A percentile compares a stretch with the other conserved stretches of the same genome.
Conservation (phyloP, 2,888 invertebrate species). For the Geotrupes spiniger region DNA sequence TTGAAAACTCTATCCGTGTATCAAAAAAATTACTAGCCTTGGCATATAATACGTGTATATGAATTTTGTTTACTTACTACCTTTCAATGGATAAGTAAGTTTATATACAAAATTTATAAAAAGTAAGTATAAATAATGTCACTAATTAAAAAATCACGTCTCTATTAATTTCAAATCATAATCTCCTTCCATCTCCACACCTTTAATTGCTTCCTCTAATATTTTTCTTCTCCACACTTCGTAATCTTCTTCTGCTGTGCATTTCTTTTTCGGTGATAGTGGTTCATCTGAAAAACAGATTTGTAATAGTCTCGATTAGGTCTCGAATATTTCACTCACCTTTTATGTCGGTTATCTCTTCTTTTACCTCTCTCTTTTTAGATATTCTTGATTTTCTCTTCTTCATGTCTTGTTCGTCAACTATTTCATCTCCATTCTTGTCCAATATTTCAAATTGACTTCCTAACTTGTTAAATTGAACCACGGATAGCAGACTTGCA, state of each 20-base stretch:
- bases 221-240: conserved; percentile 62
- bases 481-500: conserved; percentile 58
- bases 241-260: conserved; percentile 53
- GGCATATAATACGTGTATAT: too few species aligned
- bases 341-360: conserved; percentile 13
- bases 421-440: conserved; percentile 24
- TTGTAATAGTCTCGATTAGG: neutral
- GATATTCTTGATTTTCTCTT: conserved; percentile 35
- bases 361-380: conserved; percentile 27
- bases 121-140: too few species aligned
- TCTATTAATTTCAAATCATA: too few species aligned
- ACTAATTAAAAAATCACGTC: too few species aligned
- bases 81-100: too few species aligned
- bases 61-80: too few species aligned
- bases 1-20: too few species aligned
- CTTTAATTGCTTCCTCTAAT: conserved; percentile 54
- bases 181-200: too few species aligned
- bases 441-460: conserved; percentile 55
- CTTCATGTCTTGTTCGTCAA: conserved; percentile 22
- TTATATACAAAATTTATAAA: too few species aligned
- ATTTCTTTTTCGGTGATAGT: too few species aligned
- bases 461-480: conserved; percentile 61
- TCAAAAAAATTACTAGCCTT: too few species aligned
- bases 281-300: neutral
- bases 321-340: too few species aligned